Evolutionary conservation across 37 sponge, comb jelly and placozoan species (phyloP), one percentile per base, ranked within the genome.

Genomic region (Dysidea cf. avara): DNA sequence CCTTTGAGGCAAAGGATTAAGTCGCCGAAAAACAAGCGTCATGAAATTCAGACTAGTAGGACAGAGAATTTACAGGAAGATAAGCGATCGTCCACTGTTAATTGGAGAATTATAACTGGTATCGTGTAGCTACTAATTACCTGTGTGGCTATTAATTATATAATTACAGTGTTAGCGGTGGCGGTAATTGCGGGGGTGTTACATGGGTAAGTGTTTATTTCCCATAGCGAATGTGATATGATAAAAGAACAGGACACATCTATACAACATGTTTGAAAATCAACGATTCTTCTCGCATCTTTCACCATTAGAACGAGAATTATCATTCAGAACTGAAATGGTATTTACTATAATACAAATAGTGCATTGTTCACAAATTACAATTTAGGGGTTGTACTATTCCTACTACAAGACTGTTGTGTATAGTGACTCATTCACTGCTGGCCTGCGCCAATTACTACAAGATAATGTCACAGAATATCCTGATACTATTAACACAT

Each of bases 291-390:
- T 97, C 79, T 86, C 93, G 11, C 88, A 86, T 39, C 80, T 97
- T 37, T 97, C 97, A 0, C 34, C 87, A 2, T 75, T 97, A 40
- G 97, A 97, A 65, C 76, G 97, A 31, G 94, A 97, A 56, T 71
- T 97, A 55, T 82, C 94, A 24, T 94, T 97, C 74, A 72, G 94
- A 24, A 97, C 97, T 7, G 97, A 97, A 72, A 91, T 91, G 96
- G 94, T 92, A 39, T 50, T 16, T 66, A 66, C n/a, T 13, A n/a
- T 38, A 66, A 13, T 39, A 30, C 14, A 13, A 14, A 38, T 16
- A 12, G 40, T 66, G 21, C 54, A 16, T n/a, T 51, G 20, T 12
- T 50, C 14, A 14, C n/a, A 14, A 66, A 14, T 14, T 6, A 38
- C 11, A 30, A 1, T 36, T 25, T 46, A 92, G 86, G 97, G 97